phyloP scores from a whole-genome alignment of 2,113 vertebrate genomes.

The Neopipo cinnamomea region DNA sequence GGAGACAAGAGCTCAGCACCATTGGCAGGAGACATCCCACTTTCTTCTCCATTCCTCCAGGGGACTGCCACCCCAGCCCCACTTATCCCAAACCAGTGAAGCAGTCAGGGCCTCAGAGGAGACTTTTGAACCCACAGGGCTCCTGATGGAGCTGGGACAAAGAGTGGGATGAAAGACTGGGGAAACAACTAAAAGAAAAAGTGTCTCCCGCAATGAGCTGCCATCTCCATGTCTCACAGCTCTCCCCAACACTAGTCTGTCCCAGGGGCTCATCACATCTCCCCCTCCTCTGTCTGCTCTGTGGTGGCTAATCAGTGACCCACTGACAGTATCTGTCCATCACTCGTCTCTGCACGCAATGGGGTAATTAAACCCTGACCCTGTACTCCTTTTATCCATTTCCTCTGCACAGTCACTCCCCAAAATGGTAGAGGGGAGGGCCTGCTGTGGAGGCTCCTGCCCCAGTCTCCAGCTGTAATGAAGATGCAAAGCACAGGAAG shows the following conservation, averaged over 20 bases:
- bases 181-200: neutral
- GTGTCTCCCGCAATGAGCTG: neutral
- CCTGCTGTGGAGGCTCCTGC: neutral
- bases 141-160: neutral
- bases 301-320: constrained; percentile 37
- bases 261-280: neutral
- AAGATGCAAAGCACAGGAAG: constrained; percentile 21
- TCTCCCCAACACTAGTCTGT: neutral
- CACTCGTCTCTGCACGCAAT: constrained; percentile 60
- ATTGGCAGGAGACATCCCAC: neutral
- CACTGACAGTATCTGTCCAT: constrained; percentile 63
- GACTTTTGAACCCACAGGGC: neutral
- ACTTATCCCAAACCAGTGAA: neutral
- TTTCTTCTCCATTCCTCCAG: neutral
- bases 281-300: neutral
- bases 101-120: neutral
- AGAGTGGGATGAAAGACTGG: neutral
- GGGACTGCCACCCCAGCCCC: neutral
- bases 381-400: constrained; percentile 60
- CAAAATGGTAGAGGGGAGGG: neutral
- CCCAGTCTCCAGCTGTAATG: neutral
- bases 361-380: constrained; percentile 76
- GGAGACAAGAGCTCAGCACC: neutral
- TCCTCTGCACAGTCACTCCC: constrained; percentile 58
- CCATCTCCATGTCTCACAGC: neutral